These are phyloP conservation scores for Cynopterus brachyotis DNA, from an alignment of 2,113 vertebrate genomes.

Conservation along the genomic window DNA sequence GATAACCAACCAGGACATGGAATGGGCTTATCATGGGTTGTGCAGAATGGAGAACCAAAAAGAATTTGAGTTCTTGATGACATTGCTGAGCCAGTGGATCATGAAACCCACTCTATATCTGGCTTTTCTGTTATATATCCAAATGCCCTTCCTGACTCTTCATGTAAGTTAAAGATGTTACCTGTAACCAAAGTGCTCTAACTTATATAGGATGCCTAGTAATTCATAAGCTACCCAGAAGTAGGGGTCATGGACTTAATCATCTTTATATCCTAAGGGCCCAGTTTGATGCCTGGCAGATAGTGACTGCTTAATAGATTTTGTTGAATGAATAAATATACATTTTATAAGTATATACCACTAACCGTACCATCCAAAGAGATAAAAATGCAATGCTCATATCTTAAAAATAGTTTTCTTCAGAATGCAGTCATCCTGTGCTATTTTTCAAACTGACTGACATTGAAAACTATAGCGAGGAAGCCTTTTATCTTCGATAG, in stretches of 20 bases:
- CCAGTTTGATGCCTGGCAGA: not conserved
- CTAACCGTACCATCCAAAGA: not conserved
- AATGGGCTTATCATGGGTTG: not conserved
- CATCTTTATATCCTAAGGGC: not conserved
- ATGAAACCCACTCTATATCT: not conserved
- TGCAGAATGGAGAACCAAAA: not conserved
- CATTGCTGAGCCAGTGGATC: not conserved
- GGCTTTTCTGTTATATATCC: not conserved
- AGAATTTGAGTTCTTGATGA: not conserved
- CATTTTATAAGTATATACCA: slow-evolving; percentile 1
- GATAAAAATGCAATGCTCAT: not conserved
- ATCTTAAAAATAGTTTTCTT: not conserved
- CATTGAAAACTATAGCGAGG: not conserved
- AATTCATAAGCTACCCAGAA: not conserved
- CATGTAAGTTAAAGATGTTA: not conserved
- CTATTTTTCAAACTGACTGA: not conserved
- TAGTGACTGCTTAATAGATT: not conserved
- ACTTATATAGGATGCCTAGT: not conserved
- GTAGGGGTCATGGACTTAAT: not conserved
- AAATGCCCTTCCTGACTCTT: not conserved
- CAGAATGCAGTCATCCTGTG: not conserved
- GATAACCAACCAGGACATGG: not conserved
- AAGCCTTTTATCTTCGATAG: not conserved
- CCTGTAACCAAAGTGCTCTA: not conserved
- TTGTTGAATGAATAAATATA: slow-evolving; percentile 7